Evolutionary conservation across 2,888 invertebrate genomes (phyloP).

Genomic region (Drosophila niveifrons): DNA sequence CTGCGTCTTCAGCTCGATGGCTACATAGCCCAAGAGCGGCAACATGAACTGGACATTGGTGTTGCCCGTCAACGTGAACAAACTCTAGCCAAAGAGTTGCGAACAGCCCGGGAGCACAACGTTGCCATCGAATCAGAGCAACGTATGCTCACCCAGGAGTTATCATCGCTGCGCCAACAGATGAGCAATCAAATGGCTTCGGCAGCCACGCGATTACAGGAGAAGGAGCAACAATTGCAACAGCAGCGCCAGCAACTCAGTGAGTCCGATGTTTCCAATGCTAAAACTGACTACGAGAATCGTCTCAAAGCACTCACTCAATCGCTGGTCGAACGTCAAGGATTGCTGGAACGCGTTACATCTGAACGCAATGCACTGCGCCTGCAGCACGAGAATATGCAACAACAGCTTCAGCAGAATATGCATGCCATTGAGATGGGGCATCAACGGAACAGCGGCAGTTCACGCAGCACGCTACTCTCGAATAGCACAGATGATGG

Average conservation of each 20-base stretch:
- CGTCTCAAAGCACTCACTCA: constrained; percentile 90
- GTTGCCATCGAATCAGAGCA: constrained; percentile 84
- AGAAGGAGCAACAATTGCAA: constrained; percentile 82
- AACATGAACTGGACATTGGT: constrained; percentile 61
- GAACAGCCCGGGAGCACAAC: constrained; percentile 86
- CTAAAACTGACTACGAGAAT: constrained; percentile 62
- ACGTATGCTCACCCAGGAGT: constrained; percentile 84
- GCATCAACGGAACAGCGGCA: constrained; percentile 37
- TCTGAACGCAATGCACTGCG: constrained; percentile 94
- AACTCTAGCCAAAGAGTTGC: constrained; percentile 69
- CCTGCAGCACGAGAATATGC: constrained; percentile 90
- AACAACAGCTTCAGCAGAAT: constrained; percentile 87
- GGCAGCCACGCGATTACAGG: constrained; percentile 75
- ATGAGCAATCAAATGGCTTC: constrained; percentile 82
- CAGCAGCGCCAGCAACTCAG: constrained; percentile 52
- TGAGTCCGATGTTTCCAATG: constrained; percentile 72
- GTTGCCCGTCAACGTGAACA: constrained; percentile 67
- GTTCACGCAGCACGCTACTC: constrained; percentile 84
- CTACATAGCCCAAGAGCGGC: constrained; percentile 58
- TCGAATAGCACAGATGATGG: constrained; percentile 90
- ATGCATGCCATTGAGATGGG: constrained; percentile 82
- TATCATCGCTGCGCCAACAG: constrained; percentile 84
- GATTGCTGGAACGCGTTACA: constrained; percentile 92
- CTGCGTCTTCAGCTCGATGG: constrained; percentile 74
- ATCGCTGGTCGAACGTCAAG: constrained; percentile 94